These are phyloP conservation scores for Entomobrya multifasciata DNA, from an alignment of 2,888 invertebrate species.

Conservation along the genomic window DNA sequence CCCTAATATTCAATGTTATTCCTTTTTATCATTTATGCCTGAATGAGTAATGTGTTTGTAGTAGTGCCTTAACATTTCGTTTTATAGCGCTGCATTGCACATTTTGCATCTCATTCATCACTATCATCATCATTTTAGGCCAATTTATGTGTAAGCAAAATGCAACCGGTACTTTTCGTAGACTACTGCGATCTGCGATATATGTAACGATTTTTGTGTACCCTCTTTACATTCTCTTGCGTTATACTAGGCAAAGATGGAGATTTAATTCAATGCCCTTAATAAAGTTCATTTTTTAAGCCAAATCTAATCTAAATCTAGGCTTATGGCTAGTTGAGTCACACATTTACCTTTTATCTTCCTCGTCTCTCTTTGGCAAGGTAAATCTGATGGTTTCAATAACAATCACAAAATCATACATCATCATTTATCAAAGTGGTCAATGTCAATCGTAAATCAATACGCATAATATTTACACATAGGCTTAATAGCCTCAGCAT, in stretches of 20 bases:
- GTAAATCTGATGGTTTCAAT: neutral
- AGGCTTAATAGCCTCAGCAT: neutral
- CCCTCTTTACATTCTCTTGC: no score
- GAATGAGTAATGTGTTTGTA: neutral
- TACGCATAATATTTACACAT: neutral
- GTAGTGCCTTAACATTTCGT: neutral
- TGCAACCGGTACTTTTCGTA: no score
- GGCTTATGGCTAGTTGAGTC: no score
- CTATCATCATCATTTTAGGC: no score
- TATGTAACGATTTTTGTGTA: no score
- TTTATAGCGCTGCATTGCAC: neutral
- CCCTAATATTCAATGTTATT: neutral
- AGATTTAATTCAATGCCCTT: constrained; percentile 4
- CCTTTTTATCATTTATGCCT: no score
- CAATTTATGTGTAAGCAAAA: no score
- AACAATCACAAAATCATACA: neutral
- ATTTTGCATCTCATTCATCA: neutral
- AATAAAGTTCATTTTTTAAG: constrained; percentile 3
- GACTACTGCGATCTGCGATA: no score
- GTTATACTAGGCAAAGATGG: no score
- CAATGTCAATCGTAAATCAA: constrained; percentile 45
- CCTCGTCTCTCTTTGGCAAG: neutral
- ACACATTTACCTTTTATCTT: neutral
- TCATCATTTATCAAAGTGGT: constrained; percentile 12
- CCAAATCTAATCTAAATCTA: neutral